Evolutionary conservation across 37 sponge, comb jelly and placozoan genomes (phyloP), one percentile per base, ranked within the genome.

Genomic region (Amphimedon queenslandica): DNA sequence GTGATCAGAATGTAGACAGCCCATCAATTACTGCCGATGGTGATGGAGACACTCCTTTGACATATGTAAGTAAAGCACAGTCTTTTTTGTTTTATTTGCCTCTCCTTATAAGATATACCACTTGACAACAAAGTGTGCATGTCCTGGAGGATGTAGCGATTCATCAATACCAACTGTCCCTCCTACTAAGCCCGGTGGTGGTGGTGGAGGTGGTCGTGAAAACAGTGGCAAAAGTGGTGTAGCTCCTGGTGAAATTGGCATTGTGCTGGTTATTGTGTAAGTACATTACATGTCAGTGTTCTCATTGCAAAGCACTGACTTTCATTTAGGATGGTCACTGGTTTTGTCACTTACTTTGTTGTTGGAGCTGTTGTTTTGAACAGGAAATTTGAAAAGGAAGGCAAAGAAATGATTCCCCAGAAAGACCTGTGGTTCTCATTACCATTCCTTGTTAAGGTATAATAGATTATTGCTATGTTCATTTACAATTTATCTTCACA

Each of bases 131-230:
- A 60, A 60, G 61, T 60, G 61, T 60, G 61, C 61, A 11, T 60
- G 61, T 60, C 61, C 61, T 6, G 61, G 61, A n/a, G 28, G 5
- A n/a, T 60, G 61, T 60, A 25, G 23, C 27, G 61, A 60, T 60
- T 11, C 61, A 25, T 13, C 53, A 18, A 8, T 13, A 8, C 53
- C 53, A 18, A 47, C 53, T 47, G 53, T 18, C 13, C 53, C 53
- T 47, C 13, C 8, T 47, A 8, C 53, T 47, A 8, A 8, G 13
- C 53, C 8, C 13, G 13, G 53, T 18, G 53, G 53, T 47, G 61
- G 61, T n/a, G 27, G 27, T n/a, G 61, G 21, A 60, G 61, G 27
- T n/a, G 61, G 61, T n/a, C 24, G 61, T n/a, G 61, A 25, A 60
- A n/a, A n/a, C n/a, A n/a, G n/a, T n/a, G 61, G 61, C 8, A 25